Percentiles rank a stretch among this genome's conserved stretches.
Conservation (phyloP, 2,113 vertebrate genomes). For the Anoura caudifer region DNA sequence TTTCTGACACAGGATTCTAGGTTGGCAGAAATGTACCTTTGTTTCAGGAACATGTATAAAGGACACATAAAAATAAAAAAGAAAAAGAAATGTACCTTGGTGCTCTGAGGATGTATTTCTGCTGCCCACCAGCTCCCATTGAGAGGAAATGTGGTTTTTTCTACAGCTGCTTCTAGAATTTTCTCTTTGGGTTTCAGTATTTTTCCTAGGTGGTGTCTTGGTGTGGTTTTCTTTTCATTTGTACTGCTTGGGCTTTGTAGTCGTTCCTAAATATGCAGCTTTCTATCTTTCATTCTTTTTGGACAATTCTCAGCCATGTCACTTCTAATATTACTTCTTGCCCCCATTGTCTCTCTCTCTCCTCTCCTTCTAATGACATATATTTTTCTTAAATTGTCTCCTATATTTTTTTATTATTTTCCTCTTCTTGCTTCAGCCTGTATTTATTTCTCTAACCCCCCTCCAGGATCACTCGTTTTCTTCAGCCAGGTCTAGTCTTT, state of each 20-base stretch:
- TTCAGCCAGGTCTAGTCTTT: neutral
- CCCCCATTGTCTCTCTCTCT: neutral
- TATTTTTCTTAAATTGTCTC: slow-evolving; percentile 1
- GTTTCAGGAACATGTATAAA: too few relatives aligned
- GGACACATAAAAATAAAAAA: too few relatives aligned
- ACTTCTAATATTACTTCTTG: neutral
- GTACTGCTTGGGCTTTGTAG: neutral
- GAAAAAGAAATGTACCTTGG: neutral
- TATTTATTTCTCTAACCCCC: neutral
- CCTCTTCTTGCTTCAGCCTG: neutral
- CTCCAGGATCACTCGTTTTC: neutral
- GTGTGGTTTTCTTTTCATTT: neutral
- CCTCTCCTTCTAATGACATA: neutral
- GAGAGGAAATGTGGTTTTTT: neutral
- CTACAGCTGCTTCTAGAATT: neutral
- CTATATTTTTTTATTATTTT: neutral
- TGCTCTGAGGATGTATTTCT: neutral
- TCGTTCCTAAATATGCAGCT: neutral
- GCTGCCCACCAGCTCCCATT: too few relatives aligned
- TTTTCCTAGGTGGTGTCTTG: neutral
- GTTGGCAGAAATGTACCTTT: neutral
- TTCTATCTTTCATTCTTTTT: neutral
- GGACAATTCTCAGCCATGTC: neutral
- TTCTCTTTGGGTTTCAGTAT: neutral
- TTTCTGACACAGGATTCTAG: neutral